These are phyloP conservation scores for Galbula dea DNA, from an alignment of 2,113 vertebrate genomes.

Conservation along the genomic window DNA sequence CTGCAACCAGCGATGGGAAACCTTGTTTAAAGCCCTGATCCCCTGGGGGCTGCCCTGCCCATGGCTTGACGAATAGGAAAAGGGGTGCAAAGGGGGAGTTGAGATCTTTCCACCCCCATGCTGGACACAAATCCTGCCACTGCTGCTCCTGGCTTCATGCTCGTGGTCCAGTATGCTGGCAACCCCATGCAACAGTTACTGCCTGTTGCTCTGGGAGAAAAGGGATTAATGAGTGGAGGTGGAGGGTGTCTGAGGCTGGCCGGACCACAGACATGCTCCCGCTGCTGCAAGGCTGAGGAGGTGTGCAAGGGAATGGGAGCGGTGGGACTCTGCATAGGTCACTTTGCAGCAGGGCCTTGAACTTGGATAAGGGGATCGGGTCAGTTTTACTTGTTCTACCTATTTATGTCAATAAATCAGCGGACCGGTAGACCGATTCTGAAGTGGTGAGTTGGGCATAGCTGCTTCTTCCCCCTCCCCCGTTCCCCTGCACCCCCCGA, in stretches of 20 bases:
- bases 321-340: background rate
- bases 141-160: background rate
- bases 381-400: background rate
- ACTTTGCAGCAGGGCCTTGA: background rate
- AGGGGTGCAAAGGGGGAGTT: accelerated
- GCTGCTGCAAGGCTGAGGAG: background rate
- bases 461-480: background rate
- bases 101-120: background rate
- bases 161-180: background rate
- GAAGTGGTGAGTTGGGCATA: background rate
- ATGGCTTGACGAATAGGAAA: background rate
- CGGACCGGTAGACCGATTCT: background rate
- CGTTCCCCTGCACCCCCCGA: too few species aligned
- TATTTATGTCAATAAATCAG: constrained; percentile 47
- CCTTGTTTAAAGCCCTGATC: background rate
- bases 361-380: background rate
- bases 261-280: accelerated
- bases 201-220: background rate
- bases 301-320: background rate
- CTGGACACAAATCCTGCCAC: background rate
- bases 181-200: background rate
- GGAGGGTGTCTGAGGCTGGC: background rate
- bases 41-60: background rate
- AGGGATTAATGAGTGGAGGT: background rate
- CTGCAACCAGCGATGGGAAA: background rate